These are phyloP conservation scores for Calypte anna DNA, from an alignment of 2,113 vertebrate species.

Conservation along the genomic window DNA sequence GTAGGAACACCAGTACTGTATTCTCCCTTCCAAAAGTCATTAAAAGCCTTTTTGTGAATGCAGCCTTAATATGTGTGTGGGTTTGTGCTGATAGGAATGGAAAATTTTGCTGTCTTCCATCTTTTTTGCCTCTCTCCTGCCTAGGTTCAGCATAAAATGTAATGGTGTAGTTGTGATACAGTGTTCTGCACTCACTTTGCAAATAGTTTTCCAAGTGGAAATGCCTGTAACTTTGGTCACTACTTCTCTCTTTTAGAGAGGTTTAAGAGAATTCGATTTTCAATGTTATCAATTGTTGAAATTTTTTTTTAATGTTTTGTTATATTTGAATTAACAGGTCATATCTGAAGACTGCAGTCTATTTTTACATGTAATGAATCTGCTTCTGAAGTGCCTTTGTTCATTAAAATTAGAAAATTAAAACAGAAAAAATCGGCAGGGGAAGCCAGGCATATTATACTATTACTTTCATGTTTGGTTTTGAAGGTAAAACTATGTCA, in stretches of 20 bases:
- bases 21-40: neutral
- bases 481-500: slow-evolving; percentile 73
- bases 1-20: neutral
- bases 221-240: neutral
- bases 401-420: slow-evolving; percentile 76
- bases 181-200: neutral
- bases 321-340: slow-evolving; percentile 59
- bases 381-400: slow-evolving; percentile 54
- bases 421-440: slow-evolving; percentile 52
- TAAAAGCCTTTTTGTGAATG: neutral
- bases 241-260: neutral
- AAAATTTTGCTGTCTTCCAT: neutral
- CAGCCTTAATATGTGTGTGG: neutral
- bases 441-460: slow-evolving; percentile 48
- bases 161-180: neutral
- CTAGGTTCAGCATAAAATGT: neutral
- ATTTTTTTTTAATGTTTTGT: neutral
- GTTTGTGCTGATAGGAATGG: neutral
- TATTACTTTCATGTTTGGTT: slow-evolving; percentile 71
- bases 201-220: neutral
- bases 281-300: neutral
- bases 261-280: neutral
- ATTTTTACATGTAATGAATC: slow-evolving; percentile 31
- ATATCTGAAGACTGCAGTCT: slow-evolving; percentile 41
- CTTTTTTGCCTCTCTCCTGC: accelerated